Conservation (phyloP, 2,113 vertebrate species). For the Oreochromis tanganicae region DNA sequence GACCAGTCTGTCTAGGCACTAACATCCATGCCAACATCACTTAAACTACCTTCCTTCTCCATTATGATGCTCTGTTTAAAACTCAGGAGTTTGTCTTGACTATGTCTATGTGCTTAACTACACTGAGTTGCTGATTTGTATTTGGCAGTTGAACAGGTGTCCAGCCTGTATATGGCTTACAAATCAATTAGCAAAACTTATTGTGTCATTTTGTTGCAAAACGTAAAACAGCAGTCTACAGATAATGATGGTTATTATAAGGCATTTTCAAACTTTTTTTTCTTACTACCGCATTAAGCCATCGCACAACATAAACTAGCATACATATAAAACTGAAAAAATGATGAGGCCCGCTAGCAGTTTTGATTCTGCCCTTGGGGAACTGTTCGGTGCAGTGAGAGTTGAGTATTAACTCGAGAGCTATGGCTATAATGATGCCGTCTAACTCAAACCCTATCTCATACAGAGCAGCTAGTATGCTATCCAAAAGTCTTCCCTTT, state of each 20-base stretch:
- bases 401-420: not conserved
- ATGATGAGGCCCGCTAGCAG: not conserved
- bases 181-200: not conserved
- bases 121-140: not conserved
- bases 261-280: not conserved
- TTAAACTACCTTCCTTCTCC: not conserved
- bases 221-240: not conserved
- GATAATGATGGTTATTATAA: not conserved
- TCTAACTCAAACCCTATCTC: not conserved
- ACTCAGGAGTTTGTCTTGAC: not conserved
- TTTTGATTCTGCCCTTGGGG: not conserved
- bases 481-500: not conserved
- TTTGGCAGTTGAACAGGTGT: not conserved
- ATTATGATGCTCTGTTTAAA: not conserved
- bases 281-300: not conserved
- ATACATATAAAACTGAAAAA: not conserved
- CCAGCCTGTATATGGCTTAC: not conserved
- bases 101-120: not conserved
- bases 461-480: not conserved
- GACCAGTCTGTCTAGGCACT: not conserved
- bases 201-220: not conserved
- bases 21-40: not conserved
- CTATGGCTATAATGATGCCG: not conserved
- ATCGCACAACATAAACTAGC: not conserved
- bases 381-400: not conserved